Evolutionary conservation across 2,888 invertebrate genomes (phyloP), one percentile per base, ranked within the genome.

Genomic region (Drosophila emarginata): DNA sequence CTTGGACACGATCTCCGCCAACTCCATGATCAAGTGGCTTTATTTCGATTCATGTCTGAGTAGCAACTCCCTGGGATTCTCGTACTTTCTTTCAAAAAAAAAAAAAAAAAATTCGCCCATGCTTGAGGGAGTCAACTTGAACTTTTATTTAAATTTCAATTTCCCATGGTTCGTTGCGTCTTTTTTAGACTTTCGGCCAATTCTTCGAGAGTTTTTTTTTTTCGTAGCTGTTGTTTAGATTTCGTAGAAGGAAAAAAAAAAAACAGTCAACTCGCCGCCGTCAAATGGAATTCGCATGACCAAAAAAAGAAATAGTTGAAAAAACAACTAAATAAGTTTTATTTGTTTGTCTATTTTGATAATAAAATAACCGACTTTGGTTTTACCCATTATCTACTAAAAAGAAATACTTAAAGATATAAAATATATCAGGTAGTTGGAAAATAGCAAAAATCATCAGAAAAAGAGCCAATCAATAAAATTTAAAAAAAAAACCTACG

Each of bases 231-330:
- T 9, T 32, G 32, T 32, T 32, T 32, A 32, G 32, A 32, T 32
- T 32, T 32, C 32, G 32, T 28, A 60, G 72, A 28, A 56, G 57
- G 14, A 39, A 37, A 12, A 45, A 57, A 45, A 61, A 80, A 87
- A 81, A 87, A 87, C 83, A 82, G 86, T 86, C 82, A 82, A 83
- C 78, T 78, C 86, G 78, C 73, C 86, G 40, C 40, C 73, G 61
- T 65, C 75, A 78, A 45, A 71, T 61, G 80, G 68, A 77, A 85
- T 84, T 87, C 85, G 82, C 87, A 84, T 78, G 79, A 72, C 66
- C 64, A 58, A 80, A 78, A 66, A 6, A 72, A 67, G 67, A 67
- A 79, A 72, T 68, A 61, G 53, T 60, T 61, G 28, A 26, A 51
- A 79, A 45, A 45, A 45, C 18, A 62, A 52, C 63, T 64, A 72